Evolutionary conservation across 1,140 invertebrate genomes (phyloP).

Genomic region (Propsilocerus akamusi): DNA sequence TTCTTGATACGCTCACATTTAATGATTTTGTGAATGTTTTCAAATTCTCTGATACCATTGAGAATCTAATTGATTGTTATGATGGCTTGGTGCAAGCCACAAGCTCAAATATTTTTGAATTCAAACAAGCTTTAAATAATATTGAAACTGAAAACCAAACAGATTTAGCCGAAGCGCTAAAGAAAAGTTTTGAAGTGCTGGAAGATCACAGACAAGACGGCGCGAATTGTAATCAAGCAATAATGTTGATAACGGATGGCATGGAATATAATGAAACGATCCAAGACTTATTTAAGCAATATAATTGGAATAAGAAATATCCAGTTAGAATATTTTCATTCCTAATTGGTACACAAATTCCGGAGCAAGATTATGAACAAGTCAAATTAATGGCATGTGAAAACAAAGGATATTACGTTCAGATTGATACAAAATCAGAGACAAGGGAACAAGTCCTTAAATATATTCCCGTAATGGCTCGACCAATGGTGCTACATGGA

Average conservation of each 20-base stretch:
- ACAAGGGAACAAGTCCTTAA: constrained; percentile 66
- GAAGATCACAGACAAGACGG: constrained; percentile 13
- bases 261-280: constrained; percentile 52
- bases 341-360: constrained; percentile 40
- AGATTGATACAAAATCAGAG: constrained; percentile 65
- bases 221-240: constrained; percentile 58
- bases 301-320: constrained; percentile 48
- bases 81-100: constrained; percentile 35
- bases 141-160: constrained; percentile 55
- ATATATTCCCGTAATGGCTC: constrained; percentile 60
- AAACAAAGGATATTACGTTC: constrained; percentile 65
- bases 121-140: constrained; percentile 43
- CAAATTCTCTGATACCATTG: constrained; percentile 22
- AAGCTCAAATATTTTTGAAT: constrained; percentile 46
- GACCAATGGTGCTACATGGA: constrained; percentile 45
- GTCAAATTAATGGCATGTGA: constrained; percentile 80
- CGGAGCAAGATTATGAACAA: constrained; percentile 17
- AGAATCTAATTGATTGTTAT: neutral
- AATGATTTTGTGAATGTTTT: constrained; percentile 83
- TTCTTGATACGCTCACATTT: constrained; percentile 72
- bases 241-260: constrained; percentile 83
- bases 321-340: constrained; percentile 76
- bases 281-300: constrained; percentile 59
- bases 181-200: constrained; percentile 54
- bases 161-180: constrained; percentile 60